Evolutionary conservation across 1,140 invertebrate genomes (phyloP).

Genomic region (Maconellicoccus hirsutus): DNA sequence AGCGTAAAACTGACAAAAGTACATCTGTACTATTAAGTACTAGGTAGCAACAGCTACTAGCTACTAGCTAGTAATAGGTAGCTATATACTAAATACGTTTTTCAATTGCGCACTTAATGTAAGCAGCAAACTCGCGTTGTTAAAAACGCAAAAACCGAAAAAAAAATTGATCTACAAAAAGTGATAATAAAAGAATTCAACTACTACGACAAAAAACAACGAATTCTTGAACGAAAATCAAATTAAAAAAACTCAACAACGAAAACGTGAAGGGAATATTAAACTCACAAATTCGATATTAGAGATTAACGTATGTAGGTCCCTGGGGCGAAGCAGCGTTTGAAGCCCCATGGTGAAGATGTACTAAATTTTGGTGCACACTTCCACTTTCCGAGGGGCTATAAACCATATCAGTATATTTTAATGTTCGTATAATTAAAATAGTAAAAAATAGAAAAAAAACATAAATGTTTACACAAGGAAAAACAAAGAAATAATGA

Average conservation of each 20-base stretch:
- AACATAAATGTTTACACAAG: not conserved
- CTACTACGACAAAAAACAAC: slow-evolving; percentile 26
- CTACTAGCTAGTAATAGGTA: too few relatives aligned
- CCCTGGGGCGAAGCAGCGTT: slow-evolving; percentile 70
- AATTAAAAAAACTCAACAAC: slow-evolving; percentile 31
- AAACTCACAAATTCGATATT: slow-evolving; percentile 39
- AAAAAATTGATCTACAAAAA: slow-evolving; percentile 26
- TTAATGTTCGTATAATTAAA: not conserved
- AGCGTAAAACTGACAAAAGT: too few relatives aligned
- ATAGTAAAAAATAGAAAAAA: slow-evolving; percentile 1
- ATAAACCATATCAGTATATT: slow-evolving; percentile 28
- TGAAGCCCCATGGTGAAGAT: slow-evolving; percentile 39
- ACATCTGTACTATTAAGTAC: too few relatives aligned
- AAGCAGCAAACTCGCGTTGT: not conserved
- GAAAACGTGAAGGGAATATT: slow-evolving; percentile 26
- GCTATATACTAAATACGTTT: too few relatives aligned
- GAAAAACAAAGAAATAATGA: too few relatives aligned
- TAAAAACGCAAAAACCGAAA: slow-evolving; percentile 6
- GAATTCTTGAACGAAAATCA: slow-evolving; percentile 19
- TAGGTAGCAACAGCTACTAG: too few relatives aligned
- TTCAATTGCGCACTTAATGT: too few relatives aligned
- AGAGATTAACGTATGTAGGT: slow-evolving; percentile 87
- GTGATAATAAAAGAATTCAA: not conserved
- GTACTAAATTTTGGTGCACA: slow-evolving; percentile 26
- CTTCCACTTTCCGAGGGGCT: slow-evolving; percentile 27